Base-by-base conservation (phyloP, 2,797 vertebrate genomes). In the Anguilla anguilla region DNA sequence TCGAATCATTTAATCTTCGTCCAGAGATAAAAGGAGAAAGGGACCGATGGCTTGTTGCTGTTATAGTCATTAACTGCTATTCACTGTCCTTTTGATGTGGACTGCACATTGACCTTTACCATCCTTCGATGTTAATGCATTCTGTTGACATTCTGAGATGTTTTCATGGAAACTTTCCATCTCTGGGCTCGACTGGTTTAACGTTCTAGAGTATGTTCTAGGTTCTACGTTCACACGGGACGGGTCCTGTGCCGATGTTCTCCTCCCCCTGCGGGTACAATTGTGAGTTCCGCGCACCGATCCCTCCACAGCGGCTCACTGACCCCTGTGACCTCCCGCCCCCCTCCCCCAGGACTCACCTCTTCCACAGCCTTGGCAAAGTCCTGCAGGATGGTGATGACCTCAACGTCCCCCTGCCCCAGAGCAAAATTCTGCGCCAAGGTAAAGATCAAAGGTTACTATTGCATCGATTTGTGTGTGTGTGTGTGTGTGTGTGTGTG, bases 381-480 rank as follows among this genome's bases (percentile, higher is more conserved):
- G 91, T 96, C 96, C 90, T 99, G 97, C 90, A 99, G 96, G 0
- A 97, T 98, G 79, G 93, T 95, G 94, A 99, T 98, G 69, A 99
- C 98, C 95, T 99, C 98, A 95, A 99, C 98, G 88, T 99, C 99
- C 49, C 98, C 99, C 97, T 98, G 99, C 86, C 98, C 97, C 57
- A 99, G 96, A 86, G 99, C 97, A 96, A 99, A 99, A 94, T 99
- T 98, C 99, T 99, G 93, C 85, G 95, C 88, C 92, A 15, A 89
- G 91, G 91, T 91, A 88, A 86, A 93, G 88, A 46, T 15, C 7
- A 35, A 31, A 7, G 74, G 15, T 43, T 11, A 43, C 15, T 79
- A 15, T 77, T 19, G 11, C 39, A 25, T 79, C 35, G 15, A 25
- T 69, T 25, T 28, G n/a, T 69, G 64, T 28, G 64, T 69, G 64